Evolutionary conservation across 1,140 invertebrate genomes (phyloP), one percentile per base, ranked within the genome.

Genomic region (Dolichoris vasculosae): DNA sequence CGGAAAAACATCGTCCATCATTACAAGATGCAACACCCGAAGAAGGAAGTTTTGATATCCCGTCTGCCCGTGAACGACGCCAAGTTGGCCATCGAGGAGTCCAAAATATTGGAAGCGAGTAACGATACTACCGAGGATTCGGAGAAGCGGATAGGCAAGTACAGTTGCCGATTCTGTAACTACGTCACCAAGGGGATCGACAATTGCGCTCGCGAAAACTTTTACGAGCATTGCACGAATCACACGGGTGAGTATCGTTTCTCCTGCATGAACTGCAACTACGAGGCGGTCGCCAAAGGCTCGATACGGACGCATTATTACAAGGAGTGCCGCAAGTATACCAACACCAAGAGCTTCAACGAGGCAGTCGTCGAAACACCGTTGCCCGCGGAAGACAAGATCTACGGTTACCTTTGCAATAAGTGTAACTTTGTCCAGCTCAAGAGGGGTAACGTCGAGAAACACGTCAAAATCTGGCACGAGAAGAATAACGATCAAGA

Each of bases 221-320:
- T 96, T 87, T 96, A 95, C 88, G 95, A 96, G 88, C 96, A 97
- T 88, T 94, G 96, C 26, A 95, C 94, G n/a, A 94, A 91, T 75
- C 96, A 97, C 84, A 97, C 96, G 0, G 96, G 96, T 0, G 96
- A 97, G 90, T 96, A 96, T 89, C 93, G 95, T 78, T 94, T 94
- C 84, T 88, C 89, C 6, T 96, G 96, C 91, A 92, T 92, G 13
- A 90, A 93, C 55, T 96, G 96, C 88, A 86, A 89, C 26, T 95
- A 94, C 86, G 90, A 90, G 78, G 91, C 92, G 8, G 89, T 92
- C 15, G 90, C 91, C 2, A 92, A 90, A 76, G 91, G 92, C 15
- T 91, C 93, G 1, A 90, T 95, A 59, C 91, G 90, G 26, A 88
- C 91, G 4, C 95, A 95, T 86, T 86, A 67, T 48, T 93, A 93